phyloP scores from a whole-genome alignment of 2,797 vertebrate species.

The Ctenopoma kingsleyae region DNA sequence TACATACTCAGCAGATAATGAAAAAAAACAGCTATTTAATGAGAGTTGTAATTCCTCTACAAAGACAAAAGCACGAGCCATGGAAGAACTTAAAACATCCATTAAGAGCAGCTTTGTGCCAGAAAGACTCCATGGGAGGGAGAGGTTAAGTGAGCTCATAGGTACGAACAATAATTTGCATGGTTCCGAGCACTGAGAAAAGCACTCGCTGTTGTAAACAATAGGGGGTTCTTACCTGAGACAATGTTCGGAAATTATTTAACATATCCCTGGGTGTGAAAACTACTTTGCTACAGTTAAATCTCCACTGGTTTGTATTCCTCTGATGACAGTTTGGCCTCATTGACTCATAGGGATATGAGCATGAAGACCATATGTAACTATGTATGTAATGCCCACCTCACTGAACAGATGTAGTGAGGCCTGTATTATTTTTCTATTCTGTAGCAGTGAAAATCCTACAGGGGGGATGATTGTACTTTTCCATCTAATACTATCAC shows the following conservation, averaged over 20 bases:
- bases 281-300: conserved; percentile 39
- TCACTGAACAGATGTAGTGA: conserved; percentile 20
- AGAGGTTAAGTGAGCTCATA: conserved; percentile 58
- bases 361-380: conserved; percentile 38
- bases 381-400: conserved; percentile 18
- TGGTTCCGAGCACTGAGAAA: conserved; percentile 40
- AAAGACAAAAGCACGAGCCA: conserved; percentile 23
- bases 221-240: conserved; percentile 52
- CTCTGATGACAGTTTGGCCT: conserved; percentile 18
- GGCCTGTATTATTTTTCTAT: conserved; percentile 37
- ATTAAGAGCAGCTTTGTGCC: conserved; percentile 44
- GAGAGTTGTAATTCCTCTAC: conserved; percentile 22
- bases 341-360: conserved; percentile 27
- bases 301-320: conserved; percentile 22
- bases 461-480: conserved; percentile 34
- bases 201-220: conserved; percentile 51
- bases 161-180: conserved; percentile 51
- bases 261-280: conserved; percentile 40
- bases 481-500: conserved; percentile 46
- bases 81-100: conserved; percentile 36
- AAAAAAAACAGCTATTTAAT: conserved; percentile 34
- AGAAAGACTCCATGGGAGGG: conserved; percentile 45
- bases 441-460: conserved; percentile 38
- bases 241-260: conserved; percentile 46
- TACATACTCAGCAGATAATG: conserved; percentile 6